Evolutionary conservation across 2,888 invertebrate species (phyloP).

Genomic region (Parnassius apollo): DNA sequence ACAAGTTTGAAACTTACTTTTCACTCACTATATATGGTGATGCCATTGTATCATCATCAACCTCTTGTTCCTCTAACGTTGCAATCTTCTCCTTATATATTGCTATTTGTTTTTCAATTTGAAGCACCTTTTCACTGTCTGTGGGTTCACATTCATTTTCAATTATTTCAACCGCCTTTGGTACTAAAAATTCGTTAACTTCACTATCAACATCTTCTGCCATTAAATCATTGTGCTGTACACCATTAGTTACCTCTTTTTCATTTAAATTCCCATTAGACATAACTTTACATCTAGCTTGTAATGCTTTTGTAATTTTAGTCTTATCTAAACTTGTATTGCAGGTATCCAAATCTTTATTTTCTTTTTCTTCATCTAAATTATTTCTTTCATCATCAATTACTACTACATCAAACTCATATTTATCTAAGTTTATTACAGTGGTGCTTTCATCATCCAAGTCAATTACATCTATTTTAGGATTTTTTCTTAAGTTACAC

Average conservation of each 20-base stretch:
- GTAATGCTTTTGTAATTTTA: background rate
- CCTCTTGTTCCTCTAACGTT: constrained; percentile 48
- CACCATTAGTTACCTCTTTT: background rate
- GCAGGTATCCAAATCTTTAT: constrained; percentile 9
- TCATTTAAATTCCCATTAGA: background rate
- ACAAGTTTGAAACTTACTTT: constrained; percentile 38
- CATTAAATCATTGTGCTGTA: background rate
- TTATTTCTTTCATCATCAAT: constrained; percentile 8
- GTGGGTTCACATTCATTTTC: background rate
- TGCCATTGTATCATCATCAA: constrained; percentile 34
- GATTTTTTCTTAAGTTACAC: constrained; percentile 28
- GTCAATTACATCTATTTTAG: constrained; percentile 37
- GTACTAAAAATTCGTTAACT: constrained; percentile 14
- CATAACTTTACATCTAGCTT: background rate
- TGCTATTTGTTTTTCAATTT: constrained; percentile 38
- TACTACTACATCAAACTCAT: constrained; percentile 26
- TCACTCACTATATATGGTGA: constrained; percentile 49
- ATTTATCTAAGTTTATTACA: constrained; percentile 28
- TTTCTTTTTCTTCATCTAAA: constrained; percentile 23
- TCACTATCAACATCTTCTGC: constrained; percentile 10
- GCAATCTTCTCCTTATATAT: constrained; percentile 38
- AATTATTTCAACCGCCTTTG: constrained; percentile 6
- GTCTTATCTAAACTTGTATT: constrained; percentile 13
- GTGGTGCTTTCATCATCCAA: constrained; percentile 33
- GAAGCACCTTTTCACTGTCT: background rate